phyloP scores from a whole-genome alignment of 2,888 invertebrate genomes.

The Notodromas monacha region DNA sequence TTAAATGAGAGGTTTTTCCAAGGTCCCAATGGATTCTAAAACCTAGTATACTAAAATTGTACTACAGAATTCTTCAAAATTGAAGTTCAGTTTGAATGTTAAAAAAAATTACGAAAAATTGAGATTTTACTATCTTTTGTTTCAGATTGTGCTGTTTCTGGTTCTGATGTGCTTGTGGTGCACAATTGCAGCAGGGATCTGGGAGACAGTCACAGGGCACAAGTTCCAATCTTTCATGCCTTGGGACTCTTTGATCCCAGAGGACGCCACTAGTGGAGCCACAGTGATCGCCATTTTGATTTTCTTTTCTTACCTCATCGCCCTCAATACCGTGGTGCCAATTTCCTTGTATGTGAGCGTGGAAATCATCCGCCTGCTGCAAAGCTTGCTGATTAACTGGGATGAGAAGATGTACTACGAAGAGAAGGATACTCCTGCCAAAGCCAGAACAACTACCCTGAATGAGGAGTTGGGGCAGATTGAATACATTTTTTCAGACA shows the following conservation, averaged over 20 bases:
- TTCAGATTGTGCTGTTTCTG: slow-evolving; percentile 87
- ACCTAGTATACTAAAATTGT: too few relatives aligned
- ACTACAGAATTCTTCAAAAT: too few relatives aligned
- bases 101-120: too few relatives aligned
- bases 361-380: slow-evolving; percentile 78
- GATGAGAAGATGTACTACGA: slow-evolving; percentile 91
- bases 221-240: slow-evolving; percentile 66
- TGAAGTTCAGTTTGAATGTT: too few relatives aligned
- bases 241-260: slow-evolving; percentile 71
- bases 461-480: slow-evolving; percentile 97
- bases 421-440: slow-evolving; percentile 57
- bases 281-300: slow-evolving; percentile 77
- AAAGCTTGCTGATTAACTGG: slow-evolving; percentile 96
- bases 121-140: too few relatives aligned
- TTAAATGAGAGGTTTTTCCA: too few relatives aligned
- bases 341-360: slow-evolving; percentile 86
- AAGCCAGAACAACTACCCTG: slow-evolving; percentile 81
- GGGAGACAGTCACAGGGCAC: slow-evolving; percentile 76
- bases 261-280: slow-evolving; percentile 40
- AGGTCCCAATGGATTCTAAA: too few relatives aligned
- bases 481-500: slow-evolving; percentile 96
- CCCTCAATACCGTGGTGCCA: slow-evolving; percentile 96
- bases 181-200: slow-evolving; percentile 83
- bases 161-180: slow-evolving; percentile 89
- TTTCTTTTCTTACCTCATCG: slow-evolving; percentile 96